Conservation (phyloP, 2,797 vertebrate genomes). For the Phrynocephalus vlangalii region DNA sequence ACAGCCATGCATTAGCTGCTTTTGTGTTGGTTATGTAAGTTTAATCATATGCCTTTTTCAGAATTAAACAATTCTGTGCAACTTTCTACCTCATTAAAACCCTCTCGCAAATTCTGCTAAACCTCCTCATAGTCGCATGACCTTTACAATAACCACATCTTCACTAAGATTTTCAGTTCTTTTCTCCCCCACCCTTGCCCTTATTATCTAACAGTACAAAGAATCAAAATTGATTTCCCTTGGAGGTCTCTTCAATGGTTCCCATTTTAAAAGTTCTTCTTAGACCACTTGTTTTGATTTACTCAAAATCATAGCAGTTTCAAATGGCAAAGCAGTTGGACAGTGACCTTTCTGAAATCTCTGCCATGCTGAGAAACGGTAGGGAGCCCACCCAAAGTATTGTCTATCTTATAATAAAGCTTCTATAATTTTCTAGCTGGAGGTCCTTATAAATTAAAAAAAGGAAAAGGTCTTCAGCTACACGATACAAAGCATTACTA, state of each 20-base stretch:
- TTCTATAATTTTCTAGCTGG: conserved; percentile 50
- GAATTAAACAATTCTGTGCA: background rate
- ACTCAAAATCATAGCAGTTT: conserved; percentile 60
- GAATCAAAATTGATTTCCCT: conserved; percentile 56
- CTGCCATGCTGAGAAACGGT: conserved; percentile 58
- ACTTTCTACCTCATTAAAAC: conserved; percentile 32
- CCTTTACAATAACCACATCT: conserved; percentile 54
- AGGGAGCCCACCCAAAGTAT: conserved; percentile 55
- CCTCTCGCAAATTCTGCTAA: conserved; percentile 9
- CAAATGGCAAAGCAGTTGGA: conserved; percentile 62
- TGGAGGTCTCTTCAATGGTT: conserved; percentile 57
- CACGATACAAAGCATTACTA: background rate
- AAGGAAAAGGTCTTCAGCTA: conserved; percentile 39
- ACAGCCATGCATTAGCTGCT: background rate
- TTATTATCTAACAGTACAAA: conserved; percentile 62
- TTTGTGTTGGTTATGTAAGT: background rate
- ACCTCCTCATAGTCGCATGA: conserved; percentile 64
- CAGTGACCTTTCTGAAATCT: conserved; percentile 69
- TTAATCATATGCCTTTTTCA: background rate
- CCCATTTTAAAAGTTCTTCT: conserved; percentile 62
- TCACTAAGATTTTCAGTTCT: conserved; percentile 62
- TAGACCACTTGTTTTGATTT: conserved; percentile 54
- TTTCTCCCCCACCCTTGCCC: conserved; percentile 39
- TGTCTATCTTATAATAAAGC: conserved; percentile 58
- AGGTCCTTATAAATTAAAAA: conserved; percentile 37